Evolutionary conservation across 1,140 invertebrate species (phyloP).

Genomic region (Babylonia areolata): DNA sequence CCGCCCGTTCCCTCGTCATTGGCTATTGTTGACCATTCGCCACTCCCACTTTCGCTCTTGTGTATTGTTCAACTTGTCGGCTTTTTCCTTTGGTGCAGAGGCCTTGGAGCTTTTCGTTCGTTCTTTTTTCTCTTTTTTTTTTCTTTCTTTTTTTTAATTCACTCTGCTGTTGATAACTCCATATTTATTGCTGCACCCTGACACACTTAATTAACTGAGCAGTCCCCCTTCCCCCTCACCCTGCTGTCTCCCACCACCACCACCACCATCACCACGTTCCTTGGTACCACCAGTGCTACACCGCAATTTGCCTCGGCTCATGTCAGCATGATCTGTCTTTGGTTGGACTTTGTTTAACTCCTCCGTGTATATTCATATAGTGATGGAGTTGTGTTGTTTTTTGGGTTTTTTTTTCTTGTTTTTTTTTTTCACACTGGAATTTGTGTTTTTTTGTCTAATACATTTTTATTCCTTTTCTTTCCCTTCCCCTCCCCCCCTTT

Average conservation of each 20-base stretch:
- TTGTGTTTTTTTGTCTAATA: slow-evolving; percentile 38
- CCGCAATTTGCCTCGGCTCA: neutral
- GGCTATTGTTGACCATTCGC: neutral
- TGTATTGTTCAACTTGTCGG: neutral
- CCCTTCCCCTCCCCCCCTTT: slow-evolving; percentile 33
- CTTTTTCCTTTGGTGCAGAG: neutral
- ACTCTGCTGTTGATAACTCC: neutral
- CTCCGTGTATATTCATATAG: slow-evolving; percentile 24
- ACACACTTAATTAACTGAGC: neutral
- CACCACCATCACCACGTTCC: slow-evolving; percentile 15
- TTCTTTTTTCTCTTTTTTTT: neutral
- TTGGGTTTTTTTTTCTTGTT: slow-evolving; percentile 24
- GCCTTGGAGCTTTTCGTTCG: neutral
- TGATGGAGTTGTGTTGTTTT: slow-evolving; percentile 5
- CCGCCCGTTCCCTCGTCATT: neutral
- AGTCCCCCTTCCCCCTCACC: slow-evolving; percentile 13
- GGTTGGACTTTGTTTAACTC: slow-evolving; percentile 45
- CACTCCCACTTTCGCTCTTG: neutral
- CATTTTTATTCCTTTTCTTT: slow-evolving; percentile 37
- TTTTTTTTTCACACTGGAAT: slow-evolving; percentile 21
- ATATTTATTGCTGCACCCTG: neutral
- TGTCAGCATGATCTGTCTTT: slow-evolving; percentile 54
- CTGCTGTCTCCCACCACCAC: slow-evolving; percentile 20
- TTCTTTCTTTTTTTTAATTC: neutral
- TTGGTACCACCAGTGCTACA: slow-evolving; percentile 4